Evolutionary conservation across 2,888 invertebrate species (phyloP).

Genomic region (Lycaena phlaeas): DNA sequence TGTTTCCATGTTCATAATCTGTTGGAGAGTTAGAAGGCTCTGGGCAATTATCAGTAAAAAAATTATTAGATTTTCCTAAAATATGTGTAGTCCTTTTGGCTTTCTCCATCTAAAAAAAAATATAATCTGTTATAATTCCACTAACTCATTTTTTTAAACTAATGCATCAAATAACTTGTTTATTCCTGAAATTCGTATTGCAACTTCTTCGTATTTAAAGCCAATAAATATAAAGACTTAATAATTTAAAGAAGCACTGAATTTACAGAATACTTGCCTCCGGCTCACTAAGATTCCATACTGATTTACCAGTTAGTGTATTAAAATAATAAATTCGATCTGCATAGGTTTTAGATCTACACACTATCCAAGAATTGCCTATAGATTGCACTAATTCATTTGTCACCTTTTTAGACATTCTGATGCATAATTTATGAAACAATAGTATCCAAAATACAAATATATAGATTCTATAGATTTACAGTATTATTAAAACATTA

Average conservation of each 20-base stretch:
- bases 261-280: constrained; percentile 45
- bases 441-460: too few species aligned
- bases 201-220: too few species aligned
- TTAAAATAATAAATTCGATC: constrained; percentile 49
- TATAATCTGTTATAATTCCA: too few species aligned
- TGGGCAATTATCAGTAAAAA: constrained; percentile 26
- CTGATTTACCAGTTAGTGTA: constrained; percentile 40
- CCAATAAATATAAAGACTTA: too few species aligned
- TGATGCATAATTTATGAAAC: too few species aligned
- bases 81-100: constrained; percentile 27
- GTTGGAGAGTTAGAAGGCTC: constrained; percentile 40
- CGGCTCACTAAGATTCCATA: constrained; percentile 42
- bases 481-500: too few species aligned
- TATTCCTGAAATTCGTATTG: too few species aligned
- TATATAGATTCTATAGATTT: too few species aligned
- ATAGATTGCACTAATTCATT: constrained; percentile 23
- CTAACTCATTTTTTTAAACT: too few species aligned
- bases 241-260: too few species aligned
- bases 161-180: too few species aligned
- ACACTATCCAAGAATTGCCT: constrained; percentile 40
- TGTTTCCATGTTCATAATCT: constrained; percentile 13
- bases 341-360: constrained; percentile 39
- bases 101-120: constrained; percentile 39
- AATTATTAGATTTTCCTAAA: constrained; percentile 19
- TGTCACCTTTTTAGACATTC: constrained; percentile 12